Percentiles rank a stretch among this genome's conserved stretches.
These are phyloP conservation scores for Parapristionchus giblindavisi DNA, from an alignment of 2,888 invertebrate genomes.

Conservation along the genomic window DNA sequence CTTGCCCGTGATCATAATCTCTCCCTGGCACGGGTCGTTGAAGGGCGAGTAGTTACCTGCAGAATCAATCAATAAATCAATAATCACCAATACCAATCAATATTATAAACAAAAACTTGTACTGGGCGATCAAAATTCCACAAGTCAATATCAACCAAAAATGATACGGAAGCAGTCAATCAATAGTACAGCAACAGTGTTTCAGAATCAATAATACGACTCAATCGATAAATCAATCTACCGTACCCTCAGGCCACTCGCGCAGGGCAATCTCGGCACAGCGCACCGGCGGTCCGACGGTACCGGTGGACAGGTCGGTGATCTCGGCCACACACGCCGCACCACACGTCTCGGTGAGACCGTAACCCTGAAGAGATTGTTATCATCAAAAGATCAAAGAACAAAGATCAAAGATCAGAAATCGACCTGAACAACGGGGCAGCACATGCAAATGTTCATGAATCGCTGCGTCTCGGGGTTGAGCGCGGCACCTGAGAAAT, in stretches of 20 bases:
- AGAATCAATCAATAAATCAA: background rate
- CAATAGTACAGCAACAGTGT: too few species aligned
- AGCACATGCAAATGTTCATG: constrained; percentile 87
- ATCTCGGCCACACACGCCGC: constrained; percentile 77
- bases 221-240: background rate
- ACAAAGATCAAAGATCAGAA: background rate
- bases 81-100: too few species aligned
- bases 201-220: too few species aligned
- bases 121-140: background rate
- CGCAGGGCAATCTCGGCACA: constrained; percentile 85
- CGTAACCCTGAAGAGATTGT: constrained; percentile 80
- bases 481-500: constrained; percentile 81
- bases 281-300: constrained; percentile 87
- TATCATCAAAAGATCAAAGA: background rate
- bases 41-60: constrained; percentile 83
- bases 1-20: constrained; percentile 86
- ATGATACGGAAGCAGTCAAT: too few species aligned
- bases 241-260: constrained; percentile 85
- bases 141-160: background rate
- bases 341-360: constrained; percentile 95
- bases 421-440: constrained; percentile 76
- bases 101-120: background rate
- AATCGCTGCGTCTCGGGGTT: constrained; percentile 93
- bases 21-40: constrained; percentile 88
- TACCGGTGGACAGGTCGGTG: constrained; percentile 80